Evolutionary conservation across 2,113 vertebrate species (phyloP).

Genomic region (Aplodontia rufa): DNA sequence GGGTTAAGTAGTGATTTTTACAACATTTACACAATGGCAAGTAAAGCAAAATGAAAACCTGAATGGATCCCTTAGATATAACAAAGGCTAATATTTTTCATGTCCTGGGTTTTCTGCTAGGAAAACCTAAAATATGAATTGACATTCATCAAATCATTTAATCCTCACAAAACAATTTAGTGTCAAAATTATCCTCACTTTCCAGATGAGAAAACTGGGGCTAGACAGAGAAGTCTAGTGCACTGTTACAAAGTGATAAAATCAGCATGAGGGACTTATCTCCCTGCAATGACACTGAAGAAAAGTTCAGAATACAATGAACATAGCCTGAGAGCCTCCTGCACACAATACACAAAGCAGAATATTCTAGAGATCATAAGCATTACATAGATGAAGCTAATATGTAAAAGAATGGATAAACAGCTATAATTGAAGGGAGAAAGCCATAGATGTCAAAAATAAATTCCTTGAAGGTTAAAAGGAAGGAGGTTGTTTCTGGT

Average conservation of each 20-base stretch:
- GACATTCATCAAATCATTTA: background rate
- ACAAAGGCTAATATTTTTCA: background rate
- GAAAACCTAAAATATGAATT: background rate
- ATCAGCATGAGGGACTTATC: background rate
- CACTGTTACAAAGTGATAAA: background rate
- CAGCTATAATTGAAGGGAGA: background rate
- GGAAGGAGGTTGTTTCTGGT: background rate
- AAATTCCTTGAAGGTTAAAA: conserved; percentile 7
- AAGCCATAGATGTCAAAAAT: background rate
- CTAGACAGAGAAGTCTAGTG: background rate
- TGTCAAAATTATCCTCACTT: background rate
- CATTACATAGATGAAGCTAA: background rate
- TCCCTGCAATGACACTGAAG: background rate
- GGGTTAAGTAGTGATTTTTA: background rate
- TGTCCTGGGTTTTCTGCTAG: background rate
- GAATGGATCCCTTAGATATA: background rate
- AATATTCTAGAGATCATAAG: background rate
- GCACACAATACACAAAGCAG: background rate
- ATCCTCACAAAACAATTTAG: background rate
- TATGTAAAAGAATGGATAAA: background rate
- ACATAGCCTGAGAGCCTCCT: background rate
- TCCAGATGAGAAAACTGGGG: background rate
- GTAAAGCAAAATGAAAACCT: background rate
- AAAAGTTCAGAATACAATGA: background rate
- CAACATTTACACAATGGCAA: background rate